Percentiles rank a stretch among this genome's conserved stretches.
These are phyloP conservation scores for Taxidea taxus DNA, from an alignment of 2,113 vertebrate species.

Conservation along the genomic window DNA sequence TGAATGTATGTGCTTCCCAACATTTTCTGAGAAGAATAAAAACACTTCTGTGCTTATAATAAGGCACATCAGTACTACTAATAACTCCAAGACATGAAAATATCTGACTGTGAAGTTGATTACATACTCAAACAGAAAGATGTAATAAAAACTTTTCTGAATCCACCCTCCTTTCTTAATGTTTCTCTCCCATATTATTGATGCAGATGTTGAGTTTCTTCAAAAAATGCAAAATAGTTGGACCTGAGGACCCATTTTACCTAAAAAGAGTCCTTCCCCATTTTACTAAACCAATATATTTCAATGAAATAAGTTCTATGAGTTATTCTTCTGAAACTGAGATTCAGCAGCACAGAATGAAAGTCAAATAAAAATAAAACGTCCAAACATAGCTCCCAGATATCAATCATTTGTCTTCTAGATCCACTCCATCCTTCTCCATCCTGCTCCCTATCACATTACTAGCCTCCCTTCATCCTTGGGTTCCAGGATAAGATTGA, in stretches of 20 bases:
- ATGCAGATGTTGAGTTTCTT: constrained; percentile 35
- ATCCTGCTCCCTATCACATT: not conserved
- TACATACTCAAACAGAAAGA: constrained; percentile 55
- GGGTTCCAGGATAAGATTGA: not conserved
- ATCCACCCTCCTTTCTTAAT: constrained; percentile 21
- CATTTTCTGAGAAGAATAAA: constrained; percentile 57
- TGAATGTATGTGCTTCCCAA: constrained; percentile 42
- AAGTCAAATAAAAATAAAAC: not conserved
- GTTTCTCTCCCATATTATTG: not conserved
- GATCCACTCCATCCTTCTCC: not conserved
- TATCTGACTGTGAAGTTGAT: constrained; percentile 70
- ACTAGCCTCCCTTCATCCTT: not conserved
- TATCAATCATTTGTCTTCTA: not conserved
- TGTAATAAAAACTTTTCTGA: constrained; percentile 61
- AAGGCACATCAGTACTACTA: constrained; percentile 51
- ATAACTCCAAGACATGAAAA: constrained; percentile 46
- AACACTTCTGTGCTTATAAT: constrained; percentile 55
- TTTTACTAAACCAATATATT: not conserved
- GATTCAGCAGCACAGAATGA: not conserved
- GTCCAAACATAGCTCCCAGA: not conserved
- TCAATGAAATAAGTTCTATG: constrained; percentile 2
- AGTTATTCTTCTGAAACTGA: constrained; percentile 7
- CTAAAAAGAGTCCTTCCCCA: not conserved
- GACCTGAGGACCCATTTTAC: not conserved
- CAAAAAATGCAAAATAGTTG: constrained; percentile 45